Evolutionary conservation across 35 echinoderm and acorn worm genomes (phyloP), one percentile per base, ranked within the genome.

Genomic region (Lytechinus variegatus): DNA sequence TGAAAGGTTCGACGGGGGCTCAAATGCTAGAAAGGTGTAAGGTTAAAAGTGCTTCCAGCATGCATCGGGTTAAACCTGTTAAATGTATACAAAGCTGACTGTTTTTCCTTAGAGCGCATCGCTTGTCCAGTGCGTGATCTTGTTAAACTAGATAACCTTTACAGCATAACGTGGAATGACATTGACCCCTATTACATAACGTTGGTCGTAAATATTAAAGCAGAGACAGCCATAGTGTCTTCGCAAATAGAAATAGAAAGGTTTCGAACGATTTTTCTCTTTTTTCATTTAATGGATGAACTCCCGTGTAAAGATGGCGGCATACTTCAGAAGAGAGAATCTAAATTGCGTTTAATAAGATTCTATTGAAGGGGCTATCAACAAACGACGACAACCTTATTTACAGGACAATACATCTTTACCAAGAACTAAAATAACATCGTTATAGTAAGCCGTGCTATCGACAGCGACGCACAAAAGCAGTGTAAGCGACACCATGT

Each of bases 301-400:
- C 66, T 79, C 66, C 19, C 66, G 16, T 79, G 66, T 79, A 79
- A 72, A n/a, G 66, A 16, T 79, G 88, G 88, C 88, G 88, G 88
- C 52, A 90, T 10, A 90, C 29, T n/a, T 90, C 88, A 90, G 52
- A 54, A 54, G 88, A 14, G 52, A 90, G 28, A 27, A 10, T 90
- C 52, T 90, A 90, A 90, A 90, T 90, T 90, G 88, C 88, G 88
- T 90, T 90, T 90, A 90, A 90, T 90, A 90, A 90, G 88, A 33
- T 90, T 52, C 16, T 90, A 52, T 90, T 90, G 88, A 52, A 33
- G 88, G 52, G 88, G 27, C 28, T 90, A 90, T 90, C 88, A 90
- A 90, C 88, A 90, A 90, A 90, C 88, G 12, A 19, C 29, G 88
- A 54, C 52, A 90, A 90, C 27, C 27, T 90, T 90, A 90, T 90